Evolutionary conservation across 1,140 invertebrate genomes (phyloP).

Genomic region (Aphidius gifuensis): DNA sequence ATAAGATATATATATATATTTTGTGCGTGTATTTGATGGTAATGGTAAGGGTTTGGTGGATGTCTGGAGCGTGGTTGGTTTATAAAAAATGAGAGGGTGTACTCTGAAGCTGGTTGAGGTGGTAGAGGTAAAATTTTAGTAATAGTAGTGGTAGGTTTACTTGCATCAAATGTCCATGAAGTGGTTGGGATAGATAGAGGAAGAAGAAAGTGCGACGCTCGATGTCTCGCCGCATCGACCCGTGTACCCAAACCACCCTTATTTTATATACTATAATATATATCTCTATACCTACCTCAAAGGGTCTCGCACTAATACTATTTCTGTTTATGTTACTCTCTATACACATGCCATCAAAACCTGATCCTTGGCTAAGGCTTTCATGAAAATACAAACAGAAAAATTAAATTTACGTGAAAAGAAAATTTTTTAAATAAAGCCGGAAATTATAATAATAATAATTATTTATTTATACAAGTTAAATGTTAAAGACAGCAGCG

Average conservation of each 20-base stretch:
- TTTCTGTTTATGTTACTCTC: too few relatives aligned
- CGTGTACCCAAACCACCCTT: slow-evolving; percentile 25
- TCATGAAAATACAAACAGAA: too few relatives aligned
- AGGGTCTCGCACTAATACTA: too few relatives aligned
- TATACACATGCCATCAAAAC: too few relatives aligned
- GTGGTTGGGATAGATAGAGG: slow-evolving; percentile 19
- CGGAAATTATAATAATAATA: too few relatives aligned
- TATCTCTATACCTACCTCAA: too few relatives aligned
- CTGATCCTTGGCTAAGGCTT: too few relatives aligned
- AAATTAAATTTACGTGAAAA: too few relatives aligned
- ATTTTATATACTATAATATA: too few relatives aligned
- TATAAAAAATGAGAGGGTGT: slow-evolving; percentile 1
- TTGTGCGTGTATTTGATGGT: slow-evolving; percentile 3
- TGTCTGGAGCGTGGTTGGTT: slow-evolving; percentile 10
- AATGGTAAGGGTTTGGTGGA: background rate
- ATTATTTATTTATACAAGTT: too few relatives aligned
- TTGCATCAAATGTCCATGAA: slow-evolving; percentile 13
- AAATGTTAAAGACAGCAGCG: too few relatives aligned
- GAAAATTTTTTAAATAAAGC: too few relatives aligned
- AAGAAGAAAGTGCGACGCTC: slow-evolving; percentile 51
- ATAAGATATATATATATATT: slow-evolving; percentile 13
- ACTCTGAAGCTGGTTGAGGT: background rate
- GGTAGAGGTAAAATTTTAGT: slow-evolving; percentile 10
- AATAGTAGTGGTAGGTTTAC: background rate
- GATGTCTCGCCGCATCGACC: slow-evolving; percentile 56